phyloP scores from a whole-genome alignment of 2,888 invertebrate species.

The Myopa testacea region DNA sequence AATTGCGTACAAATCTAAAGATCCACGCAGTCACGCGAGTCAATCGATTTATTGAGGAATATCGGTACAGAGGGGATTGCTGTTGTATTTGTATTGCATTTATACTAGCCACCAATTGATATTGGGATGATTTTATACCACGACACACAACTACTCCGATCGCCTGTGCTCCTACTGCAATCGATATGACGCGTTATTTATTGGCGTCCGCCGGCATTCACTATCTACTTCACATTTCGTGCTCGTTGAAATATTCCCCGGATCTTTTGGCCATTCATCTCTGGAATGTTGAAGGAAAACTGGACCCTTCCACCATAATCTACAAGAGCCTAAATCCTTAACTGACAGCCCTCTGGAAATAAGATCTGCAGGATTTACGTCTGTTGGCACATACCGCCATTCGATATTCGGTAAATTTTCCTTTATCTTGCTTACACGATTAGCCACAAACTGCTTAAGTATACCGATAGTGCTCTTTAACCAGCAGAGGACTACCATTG shows the following conservation, averaged over 20 bases:
- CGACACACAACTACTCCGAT: conserved; percentile 4
- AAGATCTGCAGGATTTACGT: too few relatives aligned
- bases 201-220: background rate
- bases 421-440: background rate
- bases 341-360: too few relatives aligned
- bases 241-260: background rate
- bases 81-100: conserved; percentile 16
- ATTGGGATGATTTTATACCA: conserved; percentile 22
- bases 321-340: too few relatives aligned
- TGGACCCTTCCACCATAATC: conserved; percentile 21
- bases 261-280: background rate
- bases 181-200: background rate
- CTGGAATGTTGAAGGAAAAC: conserved; percentile 1
- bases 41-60: conserved; percentile 30
- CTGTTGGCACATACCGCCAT: conserved; percentile 22
- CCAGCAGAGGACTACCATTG: too few relatives aligned
- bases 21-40: conserved; percentile 27
- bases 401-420: background rate
- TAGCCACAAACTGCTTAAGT: too few relatives aligned
- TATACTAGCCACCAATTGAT: conserved; percentile 24
- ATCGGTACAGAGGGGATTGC: conserved; percentile 26
- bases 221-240: background rate
- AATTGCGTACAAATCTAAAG: conserved; percentile 17
- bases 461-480: too few relatives aligned
- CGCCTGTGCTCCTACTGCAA: background rate